Conservation (phyloP, 2,113 vertebrate genomes). For the Bubalus kerabau region DNA sequence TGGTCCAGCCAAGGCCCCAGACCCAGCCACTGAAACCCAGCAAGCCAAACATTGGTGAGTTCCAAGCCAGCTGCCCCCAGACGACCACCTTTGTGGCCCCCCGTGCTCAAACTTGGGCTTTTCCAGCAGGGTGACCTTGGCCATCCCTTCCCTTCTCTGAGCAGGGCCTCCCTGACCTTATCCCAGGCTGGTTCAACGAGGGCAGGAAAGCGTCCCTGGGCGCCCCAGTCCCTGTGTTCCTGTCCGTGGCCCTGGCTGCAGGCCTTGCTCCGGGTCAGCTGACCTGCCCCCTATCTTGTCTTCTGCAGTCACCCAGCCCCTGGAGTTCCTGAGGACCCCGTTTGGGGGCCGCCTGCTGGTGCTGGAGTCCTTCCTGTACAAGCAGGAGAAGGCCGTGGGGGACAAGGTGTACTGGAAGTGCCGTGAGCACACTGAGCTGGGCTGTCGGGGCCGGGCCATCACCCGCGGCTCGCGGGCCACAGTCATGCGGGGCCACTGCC, state of each 20-base stretch:
- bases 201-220: background rate
- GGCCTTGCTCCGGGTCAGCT: background rate
- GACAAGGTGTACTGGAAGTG: constrained; percentile 70
- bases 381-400: constrained; percentile 62
- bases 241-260: rapidly evolving
- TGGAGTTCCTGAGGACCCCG: constrained; percentile 64
- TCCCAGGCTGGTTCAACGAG: background rate
- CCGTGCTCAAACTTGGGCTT: background rate
- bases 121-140: background rate
- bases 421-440: background rate
- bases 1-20: background rate
- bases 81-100: background rate
- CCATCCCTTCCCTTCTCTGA: background rate
- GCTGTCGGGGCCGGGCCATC: constrained; percentile 63
- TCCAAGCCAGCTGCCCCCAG: background rate
- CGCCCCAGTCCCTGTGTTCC: background rate
- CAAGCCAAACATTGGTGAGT: constrained; percentile 53
- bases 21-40: background rate
- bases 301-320: background rate
- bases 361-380: constrained; percentile 57
- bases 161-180: background rate
- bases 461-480: constrained; percentile 42
- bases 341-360: constrained; percentile 64
- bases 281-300: background rate
- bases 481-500: constrained; percentile 57